Evolutionary conservation across 2,888 invertebrate genomes (phyloP).

Genomic region (Pseudanteris insignis): DNA sequence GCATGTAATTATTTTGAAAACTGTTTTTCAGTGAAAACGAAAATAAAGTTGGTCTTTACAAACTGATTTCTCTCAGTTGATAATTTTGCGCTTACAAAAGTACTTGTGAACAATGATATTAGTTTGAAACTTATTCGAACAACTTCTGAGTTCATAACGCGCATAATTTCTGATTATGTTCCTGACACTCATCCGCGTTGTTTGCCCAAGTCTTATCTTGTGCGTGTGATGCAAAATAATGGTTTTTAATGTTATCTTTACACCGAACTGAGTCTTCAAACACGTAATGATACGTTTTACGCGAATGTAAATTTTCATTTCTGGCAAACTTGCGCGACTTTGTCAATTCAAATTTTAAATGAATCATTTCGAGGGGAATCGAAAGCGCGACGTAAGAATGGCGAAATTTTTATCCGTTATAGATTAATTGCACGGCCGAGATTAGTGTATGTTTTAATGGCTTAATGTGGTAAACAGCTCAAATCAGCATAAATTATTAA

Average conservation of each 20-base stretch:
- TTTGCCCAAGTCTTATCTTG: constrained; percentile 30
- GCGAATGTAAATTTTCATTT: no score
- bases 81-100: no score
- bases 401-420: not conserved
- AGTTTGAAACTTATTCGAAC: constrained; percentile 20
- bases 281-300: not conserved
- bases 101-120: no score
- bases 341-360: not conserved
- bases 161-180: constrained; percentile 35
- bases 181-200: constrained; percentile 27
- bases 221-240: constrained; percentile 23
- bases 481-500: constrained; percentile 21
- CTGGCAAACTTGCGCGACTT: no score
- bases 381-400: not conserved
- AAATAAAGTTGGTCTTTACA: no score
- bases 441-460: not conserved
- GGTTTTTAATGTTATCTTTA: constrained; percentile 24
- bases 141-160: constrained; percentile 13
- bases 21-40: no score
- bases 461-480: constrained; percentile 18
- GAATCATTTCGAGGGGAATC: no score
- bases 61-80: no score
- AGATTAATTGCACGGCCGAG: not conserved
- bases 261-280: constrained; percentile 14
- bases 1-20: no score